Base-by-base conservation (phyloP, 2,113 vertebrate species). In the Synchiropus splendidus region DNA sequence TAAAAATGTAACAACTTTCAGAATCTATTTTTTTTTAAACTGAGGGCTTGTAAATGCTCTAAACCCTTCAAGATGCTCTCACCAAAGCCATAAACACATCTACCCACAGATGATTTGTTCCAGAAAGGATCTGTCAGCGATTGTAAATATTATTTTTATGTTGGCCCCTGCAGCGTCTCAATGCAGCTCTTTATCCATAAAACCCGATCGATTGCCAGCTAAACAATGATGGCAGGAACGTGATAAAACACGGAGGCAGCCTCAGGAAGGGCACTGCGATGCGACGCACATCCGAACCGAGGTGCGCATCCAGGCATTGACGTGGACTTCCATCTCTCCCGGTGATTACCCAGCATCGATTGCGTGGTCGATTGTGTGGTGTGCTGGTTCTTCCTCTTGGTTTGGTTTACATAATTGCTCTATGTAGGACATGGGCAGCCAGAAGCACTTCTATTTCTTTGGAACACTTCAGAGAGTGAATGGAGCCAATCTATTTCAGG, bases 371-470 rank as follows among this genome's bases (percentile, higher is more conserved):
- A 61, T 59, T 60, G 54, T 60, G 65, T 60, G 54, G 45, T 42
- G 47, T 46, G 45, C 17, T 38, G 43, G 32, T 42, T 54, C 49
- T 63, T 51, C 52, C 42, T 64, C 55, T 68, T 58, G 54, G 57
- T 75, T 69, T 69, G 53, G 62, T 80, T 80, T 75, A 74, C 65
- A 75, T 80, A 77, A 82, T 78, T 61, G 63, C 70, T 72, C 74
- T 78, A 82, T 82, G 77, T 82, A 77, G 79, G 79, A 80, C 73
- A 78, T 72, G 70, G 67, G 77, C 71, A 75, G 77, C 79, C 75
- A 82, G 73, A 74, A 82, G 79, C 75, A 12, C 35, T 75, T 75
- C 74, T 42, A 16, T 42, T 12, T 77, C 73, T 77, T 72, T 77
- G 69, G 67, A 80, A 74, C 54, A 75, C 75, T 80, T 78, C 59